phyloP scores from a whole-genome alignment of 2,113 vertebrate species.

The Pygoscelis adeliae region DNA sequence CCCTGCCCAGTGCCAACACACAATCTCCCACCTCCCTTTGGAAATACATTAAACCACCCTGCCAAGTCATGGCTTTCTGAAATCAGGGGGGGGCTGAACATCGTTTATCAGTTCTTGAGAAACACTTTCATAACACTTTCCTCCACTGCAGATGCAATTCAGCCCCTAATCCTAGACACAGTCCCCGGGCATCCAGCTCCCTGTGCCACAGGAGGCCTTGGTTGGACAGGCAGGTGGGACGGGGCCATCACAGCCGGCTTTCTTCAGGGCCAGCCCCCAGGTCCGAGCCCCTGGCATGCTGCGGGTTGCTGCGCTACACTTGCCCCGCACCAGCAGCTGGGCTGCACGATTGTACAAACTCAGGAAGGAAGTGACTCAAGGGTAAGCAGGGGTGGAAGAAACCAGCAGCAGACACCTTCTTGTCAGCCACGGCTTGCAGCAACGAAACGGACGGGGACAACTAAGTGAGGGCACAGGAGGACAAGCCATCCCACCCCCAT shows the following conservation, averaged over 20 bases:
- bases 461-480: neutral
- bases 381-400: constrained; percentile 50
- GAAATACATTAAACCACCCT: neutral
- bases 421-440: neutral
- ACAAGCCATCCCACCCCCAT: neutral
- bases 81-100: neutral
- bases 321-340: constrained; percentile 44
- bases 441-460: neutral
- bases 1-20: neutral
- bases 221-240: neutral
- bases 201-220: rapidly evolving
- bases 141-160: neutral
- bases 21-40: neutral
- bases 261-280: neutral
- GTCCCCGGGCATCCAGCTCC: neutral
- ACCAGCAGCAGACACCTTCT: constrained; percentile 48
- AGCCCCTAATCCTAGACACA: neutral
- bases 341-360: constrained; percentile 53
- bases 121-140: neutral
- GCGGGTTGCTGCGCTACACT: neutral
- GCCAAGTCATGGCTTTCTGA: neutral
- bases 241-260: neutral
- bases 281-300: neutral
- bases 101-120: constrained; percentile 4
- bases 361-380: constrained; percentile 76